Percentiles rank a stretch among this genome's conserved stretches.
Evolutionary conservation across 2,888 invertebrate genomes (phyloP).

Genomic region (Spilarctia lutea): DNA sequence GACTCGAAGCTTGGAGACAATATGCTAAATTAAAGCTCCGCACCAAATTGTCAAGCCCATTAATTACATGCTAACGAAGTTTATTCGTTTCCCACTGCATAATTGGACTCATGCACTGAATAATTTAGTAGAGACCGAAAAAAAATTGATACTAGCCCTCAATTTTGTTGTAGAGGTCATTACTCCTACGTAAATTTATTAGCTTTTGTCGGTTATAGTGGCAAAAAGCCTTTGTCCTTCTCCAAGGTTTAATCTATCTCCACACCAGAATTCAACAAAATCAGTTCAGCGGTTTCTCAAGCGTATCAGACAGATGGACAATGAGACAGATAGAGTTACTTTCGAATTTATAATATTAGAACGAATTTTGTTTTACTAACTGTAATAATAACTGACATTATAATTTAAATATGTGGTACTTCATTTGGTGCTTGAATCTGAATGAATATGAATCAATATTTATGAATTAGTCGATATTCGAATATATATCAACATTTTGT

Average conservation of each 20-base stretch:
- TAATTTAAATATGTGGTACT: not conserved
- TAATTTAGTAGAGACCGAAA: conserved; percentile 61
- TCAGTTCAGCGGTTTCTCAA: no score
- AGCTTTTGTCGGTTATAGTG: no score
- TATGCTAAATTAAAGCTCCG: conserved; percentile 65
- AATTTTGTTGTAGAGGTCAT: conserved; percentile 5
- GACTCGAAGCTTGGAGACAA: conserved; percentile 55
- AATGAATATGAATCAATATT: no score
- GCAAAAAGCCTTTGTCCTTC: no score
- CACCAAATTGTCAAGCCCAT: conserved; percentile 65
- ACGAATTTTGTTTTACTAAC: not conserved
- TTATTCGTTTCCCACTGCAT: conserved; percentile 72
- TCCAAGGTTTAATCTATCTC: no score
- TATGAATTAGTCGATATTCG: not conserved
- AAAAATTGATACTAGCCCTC: conserved; percentile 31
- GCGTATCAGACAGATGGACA: no score
- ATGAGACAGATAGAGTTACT: no score
- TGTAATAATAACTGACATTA: not conserved
- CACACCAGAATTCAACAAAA: no score
- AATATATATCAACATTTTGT: not conserved
- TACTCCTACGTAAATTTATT: not conserved
- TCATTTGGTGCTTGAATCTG: not conserved
- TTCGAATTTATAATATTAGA: no score
- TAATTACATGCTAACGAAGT: conserved; percentile 79
- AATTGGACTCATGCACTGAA: conserved; percentile 76